Evolutionary conservation across 2,113 vertebrate genomes (phyloP).

Genomic region (Rana temporaria): DNA sequence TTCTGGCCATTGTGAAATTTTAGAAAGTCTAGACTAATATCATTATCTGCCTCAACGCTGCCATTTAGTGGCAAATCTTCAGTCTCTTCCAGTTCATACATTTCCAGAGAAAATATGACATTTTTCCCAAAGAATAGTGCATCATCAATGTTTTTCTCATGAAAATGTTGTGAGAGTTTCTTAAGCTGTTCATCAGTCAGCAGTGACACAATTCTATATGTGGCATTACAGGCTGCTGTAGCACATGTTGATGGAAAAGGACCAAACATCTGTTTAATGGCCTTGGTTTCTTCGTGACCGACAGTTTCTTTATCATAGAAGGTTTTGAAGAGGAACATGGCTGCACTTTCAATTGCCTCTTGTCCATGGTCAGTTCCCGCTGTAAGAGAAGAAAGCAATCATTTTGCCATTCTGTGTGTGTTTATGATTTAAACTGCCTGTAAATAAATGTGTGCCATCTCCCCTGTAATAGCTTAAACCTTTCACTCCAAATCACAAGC

Average conservation of each 20-base stretch:
- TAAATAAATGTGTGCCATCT: slow-evolving; percentile 47
- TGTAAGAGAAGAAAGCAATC: slow-evolving; percentile 71
- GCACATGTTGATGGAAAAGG: slow-evolving; percentile 90
- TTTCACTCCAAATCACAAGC: slow-evolving; percentile 55
- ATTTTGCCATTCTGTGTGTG: slow-evolving; percentile 37
- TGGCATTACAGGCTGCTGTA: slow-evolving; percentile 79
- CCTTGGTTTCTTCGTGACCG: slow-evolving; percentile 86
- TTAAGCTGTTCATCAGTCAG: slow-evolving; percentile 77
- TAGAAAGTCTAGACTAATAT: slow-evolving; percentile 82
- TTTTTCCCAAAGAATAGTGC: slow-evolving; percentile 83
- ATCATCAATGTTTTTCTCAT: slow-evolving; percentile 64
- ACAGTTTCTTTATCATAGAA: slow-evolving; percentile 87
- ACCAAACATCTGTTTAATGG: slow-evolving; percentile 94
- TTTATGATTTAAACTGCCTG: slow-evolving; percentile 46
- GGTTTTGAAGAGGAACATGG: slow-evolving; percentile 90
- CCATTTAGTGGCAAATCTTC: slow-evolving; percentile 78
- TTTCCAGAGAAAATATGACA: slow-evolving; percentile 89
- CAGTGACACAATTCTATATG: slow-evolving; percentile 76
- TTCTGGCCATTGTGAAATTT: slow-evolving; percentile 83
- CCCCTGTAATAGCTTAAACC: slow-evolving; percentile 40
- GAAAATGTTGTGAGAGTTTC: slow-evolving; percentile 77
- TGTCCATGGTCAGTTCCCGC: slow-evolving; percentile 89
- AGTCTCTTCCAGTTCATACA: slow-evolving; percentile 84
- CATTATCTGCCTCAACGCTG: slow-evolving; percentile 65
- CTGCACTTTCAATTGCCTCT: slow-evolving; percentile 87